Percentiles rank a stretch among this genome's conserved stretches.
Evolutionary conservation across 2,797 vertebrate species (phyloP).

Genomic region (Tympanoctomys barrerae): DNA sequence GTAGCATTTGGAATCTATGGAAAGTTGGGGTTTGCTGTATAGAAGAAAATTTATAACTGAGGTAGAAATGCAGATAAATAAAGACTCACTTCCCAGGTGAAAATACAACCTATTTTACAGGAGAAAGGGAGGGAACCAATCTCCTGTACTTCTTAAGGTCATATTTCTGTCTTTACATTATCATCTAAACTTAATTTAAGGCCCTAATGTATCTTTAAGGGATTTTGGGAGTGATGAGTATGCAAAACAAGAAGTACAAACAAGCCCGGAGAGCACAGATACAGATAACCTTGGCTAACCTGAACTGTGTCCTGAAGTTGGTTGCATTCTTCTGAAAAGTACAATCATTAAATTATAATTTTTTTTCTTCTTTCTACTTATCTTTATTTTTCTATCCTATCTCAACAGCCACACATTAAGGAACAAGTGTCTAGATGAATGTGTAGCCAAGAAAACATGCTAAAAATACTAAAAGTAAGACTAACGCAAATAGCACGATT

Average conservation of each 20-base stretch:
- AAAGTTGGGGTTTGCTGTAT: not conserved
- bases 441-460: not conserved
- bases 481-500: not conserved
- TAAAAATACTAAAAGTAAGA: slow-evolving; percentile 20
- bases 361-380: not conserved
- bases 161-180: not conserved
- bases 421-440: not conserved
- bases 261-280: not conserved
- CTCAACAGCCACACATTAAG: not conserved
- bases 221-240: not conserved
- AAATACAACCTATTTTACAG: not conserved
- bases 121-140: not conserved
- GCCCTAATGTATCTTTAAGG: not conserved
- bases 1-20: not conserved
- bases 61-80: not conserved
- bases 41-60: not conserved
- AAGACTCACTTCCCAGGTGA: not conserved
- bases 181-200: not conserved
- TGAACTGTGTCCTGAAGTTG: not conserved
- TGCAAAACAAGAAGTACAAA: not conserved
- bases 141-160: not conserved
- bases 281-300: not conserved
- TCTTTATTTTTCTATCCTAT: not conserved
- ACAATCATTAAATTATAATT: not conserved
- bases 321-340: not conserved